Base-by-base conservation (phyloP, 1,140 invertebrate genomes). In the Rhysida immarginata region DNA sequence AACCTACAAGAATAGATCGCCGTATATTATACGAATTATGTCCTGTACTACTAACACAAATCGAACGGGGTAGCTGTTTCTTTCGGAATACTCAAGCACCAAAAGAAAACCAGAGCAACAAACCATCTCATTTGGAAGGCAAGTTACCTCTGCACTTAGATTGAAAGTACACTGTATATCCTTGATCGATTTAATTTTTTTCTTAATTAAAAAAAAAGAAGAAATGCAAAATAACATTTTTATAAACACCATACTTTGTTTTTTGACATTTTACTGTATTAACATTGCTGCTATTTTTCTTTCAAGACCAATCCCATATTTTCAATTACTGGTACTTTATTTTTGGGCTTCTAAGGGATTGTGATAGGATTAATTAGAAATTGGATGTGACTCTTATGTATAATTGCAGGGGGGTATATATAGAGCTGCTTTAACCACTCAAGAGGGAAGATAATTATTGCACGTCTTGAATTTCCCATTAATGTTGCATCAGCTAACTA, bases 51-150 rank as follows among this genome's bases (percentile, higher is more conserved):
- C 13, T 51, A 13, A 25, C 49, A 3, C 49, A 51, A 51, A 27
- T 51, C 20, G 49, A 25, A 25, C 23, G 14, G 20, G 49, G 49
- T 11, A 26, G 3, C 13, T 51, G 49, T 26, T 11, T 21, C 8
- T 51, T 25, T 51, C 11, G 21, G 8, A 3, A 27, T 26, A 20
- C 11, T 13, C 8, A 25, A 11, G 8, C 24, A 8, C 23, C 8
- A 26, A 11, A 11, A 27, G 16, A 16, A 51, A 27, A 3, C 5
- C 16, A 3, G 8, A 26, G 13, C 14, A 25, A 25, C 20, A 51
- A 51, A 51, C 26, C 49, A 51, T 51, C 49, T 5, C 49, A 51
- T 51, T 51, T 51, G 26, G 49, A 51, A 51, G 49, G 49, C 26
- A 25, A 8, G 49, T n/a, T n/a, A n/a, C n/a, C n/a, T n/a, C n/a